Evolutionary conservation across 2,797 vertebrate species (phyloP).

Genomic region (Enteromius trimaculatus): DNA sequence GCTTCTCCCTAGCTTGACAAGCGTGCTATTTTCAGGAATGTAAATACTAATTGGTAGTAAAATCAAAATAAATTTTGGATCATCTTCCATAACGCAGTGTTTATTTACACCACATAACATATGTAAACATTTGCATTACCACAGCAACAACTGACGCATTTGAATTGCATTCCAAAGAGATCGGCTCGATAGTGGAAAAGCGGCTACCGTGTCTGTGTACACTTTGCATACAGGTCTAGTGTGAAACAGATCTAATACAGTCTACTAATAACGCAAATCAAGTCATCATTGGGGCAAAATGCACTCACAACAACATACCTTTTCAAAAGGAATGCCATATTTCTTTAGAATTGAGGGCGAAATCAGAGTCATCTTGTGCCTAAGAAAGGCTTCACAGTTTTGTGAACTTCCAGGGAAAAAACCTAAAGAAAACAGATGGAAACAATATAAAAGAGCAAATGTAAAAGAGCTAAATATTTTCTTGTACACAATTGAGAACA

Average conservation of each 20-base stretch:
- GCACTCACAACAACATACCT: constrained; percentile 75
- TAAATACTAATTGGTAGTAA: no score
- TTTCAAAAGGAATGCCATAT: constrained; percentile 95
- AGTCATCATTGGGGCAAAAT: neutral
- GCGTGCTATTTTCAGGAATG: no score
- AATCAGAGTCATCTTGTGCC: constrained; percentile 98
- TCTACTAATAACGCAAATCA: neutral
- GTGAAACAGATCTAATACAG: neutral
- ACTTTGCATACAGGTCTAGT: neutral
- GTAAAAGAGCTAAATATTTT: neutral
- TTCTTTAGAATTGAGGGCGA: constrained; percentile 96
- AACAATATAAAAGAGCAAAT: neutral
- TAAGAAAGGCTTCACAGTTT: constrained; percentile 95
- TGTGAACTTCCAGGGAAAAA: constrained; percentile 96
- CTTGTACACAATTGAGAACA: neutral
- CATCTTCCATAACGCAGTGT: no score
- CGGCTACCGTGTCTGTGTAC: neutral
- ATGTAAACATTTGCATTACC: no score
- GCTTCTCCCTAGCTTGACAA: no score
- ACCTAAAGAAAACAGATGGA: constrained; percentile 71
- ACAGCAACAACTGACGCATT: no score
- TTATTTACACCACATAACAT: no score
- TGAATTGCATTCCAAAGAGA: no score
- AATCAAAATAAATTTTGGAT: no score
- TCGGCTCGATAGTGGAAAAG: no score